Base-by-base conservation (phyloP, 2,113 vertebrate species). In the Leucoraja erinaceus region DNA sequence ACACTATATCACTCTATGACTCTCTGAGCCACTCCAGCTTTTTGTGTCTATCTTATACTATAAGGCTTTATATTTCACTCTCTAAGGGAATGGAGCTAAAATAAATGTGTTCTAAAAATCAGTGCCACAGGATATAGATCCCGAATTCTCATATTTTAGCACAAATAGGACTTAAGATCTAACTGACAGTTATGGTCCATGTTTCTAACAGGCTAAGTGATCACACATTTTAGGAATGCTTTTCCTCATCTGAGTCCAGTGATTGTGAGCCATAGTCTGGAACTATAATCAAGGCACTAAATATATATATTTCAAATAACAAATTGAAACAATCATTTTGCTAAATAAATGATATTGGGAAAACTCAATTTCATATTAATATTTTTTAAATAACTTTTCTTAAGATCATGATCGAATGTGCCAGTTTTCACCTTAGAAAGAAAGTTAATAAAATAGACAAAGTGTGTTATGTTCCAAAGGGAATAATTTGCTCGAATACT, bases 161-260 rank as follows among this genome's bases (percentile, higher is more conserved):
- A 14, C 2, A 6, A 63, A 31, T n/a, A 63, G 11, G 11, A 88
- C 25, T 63, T 31, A 16, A 54, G 28, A 25, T 12, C 81, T 88
- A 28, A 66, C 59, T 31, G 10, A 88, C 16, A 66, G 5, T 63
- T 18, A 5, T 31, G 61, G 59, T n/a, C 63, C 61, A 63, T 18
- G n/a, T 31, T 84, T 63, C 28, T 88, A 88, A 88, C 4, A 16
- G 83, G 31, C 83, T 61, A 88, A 88, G 83, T 88, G 83, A 88
- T 31, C 59, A 31, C 83, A 88, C 31, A 8, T 88, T 86, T n/a
- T 86, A 61, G 81, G 81, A 86, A 61, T 86, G 56, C 81, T 86
- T 20, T 63, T 54, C 78, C 47, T 83, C 59, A 31, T 88, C n/a
- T 31, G 56, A 63, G 61, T 88, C 14, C 22, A 88, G 8, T 88